Evolutionary conservation across 53 echinoderm and acorn worm genomes (phyloP), one percentile per base, ranked within the genome.

Genomic region (Holothuria leucospilota): DNA sequence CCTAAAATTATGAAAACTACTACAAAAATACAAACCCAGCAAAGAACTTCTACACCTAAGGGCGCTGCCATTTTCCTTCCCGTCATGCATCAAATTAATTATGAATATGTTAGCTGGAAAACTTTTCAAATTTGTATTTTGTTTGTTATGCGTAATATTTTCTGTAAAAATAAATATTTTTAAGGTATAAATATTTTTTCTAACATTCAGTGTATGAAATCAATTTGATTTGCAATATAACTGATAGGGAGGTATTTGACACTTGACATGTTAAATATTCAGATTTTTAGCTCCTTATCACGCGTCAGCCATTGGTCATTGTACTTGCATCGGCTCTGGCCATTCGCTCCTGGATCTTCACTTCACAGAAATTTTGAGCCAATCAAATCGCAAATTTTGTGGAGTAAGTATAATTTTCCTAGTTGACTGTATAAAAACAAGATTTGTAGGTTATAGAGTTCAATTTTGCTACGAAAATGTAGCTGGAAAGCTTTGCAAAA

Each of bases 11-110:
- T 5, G n/a, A 29, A 51, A 80, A 52, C 20, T 83, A 21, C 18
- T 15, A 18, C 15, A 56, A 16, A 18, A 56, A 56, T 56, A 56
- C 56, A 18, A 56, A 56, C 56, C 56, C 56, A 56, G 56, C 56
- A 56, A 4, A 56, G 8, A 16, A 56, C 27, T 15, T 70, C 38
- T 84, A 59, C 29, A 82, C 62, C 46, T 71, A 82, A 84, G 96
- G 96, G 89, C 85, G 96, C 93, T 86, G 96, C 91, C 96, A 96
- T 96, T 77, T 96, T 96, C 89, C 81, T 81, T 81, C 81, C 81
- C 81, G 56, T 14, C 27, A 34, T 81, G 34, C 81, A 29, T 30
- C 25, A 46, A 78, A 42, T 24, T 46, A 2, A 0, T 53, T 28
- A 81, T 81, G 62, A 59, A 81, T 62, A 62, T 81, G 81, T 60